Evolutionary conservation across 2,888 invertebrate genomes (phyloP).

Genomic region (Teinopalpus imperialis): DNA sequence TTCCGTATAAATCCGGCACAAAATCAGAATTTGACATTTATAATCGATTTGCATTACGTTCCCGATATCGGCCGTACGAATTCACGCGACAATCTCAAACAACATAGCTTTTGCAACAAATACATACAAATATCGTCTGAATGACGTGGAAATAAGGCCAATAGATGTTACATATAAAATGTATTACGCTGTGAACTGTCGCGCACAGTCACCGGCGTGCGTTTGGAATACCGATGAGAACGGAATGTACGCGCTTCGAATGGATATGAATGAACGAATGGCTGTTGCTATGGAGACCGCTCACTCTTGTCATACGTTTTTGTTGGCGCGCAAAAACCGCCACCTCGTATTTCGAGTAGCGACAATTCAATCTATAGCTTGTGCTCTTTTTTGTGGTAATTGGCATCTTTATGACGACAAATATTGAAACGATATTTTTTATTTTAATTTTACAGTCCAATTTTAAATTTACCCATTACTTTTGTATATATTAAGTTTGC

Average conservation of each 20-base stretch:
- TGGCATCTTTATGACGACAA: conserved; percentile 7
- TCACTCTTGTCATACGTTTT: conserved; percentile 12
- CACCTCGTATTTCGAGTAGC: conserved; percentile 8
- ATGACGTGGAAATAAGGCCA: too few relatives aligned
- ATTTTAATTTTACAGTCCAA: too few relatives aligned
- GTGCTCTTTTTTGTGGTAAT: conserved; percentile 14
- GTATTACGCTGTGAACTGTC: conserved; percentile 3
- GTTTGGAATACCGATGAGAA: conserved; percentile 23
- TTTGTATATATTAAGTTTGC: too few relatives aligned
- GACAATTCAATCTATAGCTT: conserved; percentile 10
- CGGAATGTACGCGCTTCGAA: conserved; percentile 24
- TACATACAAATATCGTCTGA: conserved; percentile 4
- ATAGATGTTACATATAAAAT: too few relatives aligned
- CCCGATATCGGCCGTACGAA: conserved; percentile 10
- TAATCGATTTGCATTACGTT: conserved; percentile 18
- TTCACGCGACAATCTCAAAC: not conserved
- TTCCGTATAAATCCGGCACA: too few relatives aligned
- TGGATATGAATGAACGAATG: conserved; percentile 27
- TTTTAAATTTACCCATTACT: too few relatives aligned
- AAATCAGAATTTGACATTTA: conserved; percentile 11
- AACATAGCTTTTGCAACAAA: too few relatives aligned
- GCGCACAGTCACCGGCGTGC: conserved; percentile 6
- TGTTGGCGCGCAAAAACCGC: conserved; percentile 16
- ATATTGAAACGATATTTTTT: conserved; percentile 3
- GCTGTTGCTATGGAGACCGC: conserved; percentile 19